Evolutionary conservation across 2,113 vertebrate genomes (phyloP).

Genomic region (Tiliqua scincoides): DNA sequence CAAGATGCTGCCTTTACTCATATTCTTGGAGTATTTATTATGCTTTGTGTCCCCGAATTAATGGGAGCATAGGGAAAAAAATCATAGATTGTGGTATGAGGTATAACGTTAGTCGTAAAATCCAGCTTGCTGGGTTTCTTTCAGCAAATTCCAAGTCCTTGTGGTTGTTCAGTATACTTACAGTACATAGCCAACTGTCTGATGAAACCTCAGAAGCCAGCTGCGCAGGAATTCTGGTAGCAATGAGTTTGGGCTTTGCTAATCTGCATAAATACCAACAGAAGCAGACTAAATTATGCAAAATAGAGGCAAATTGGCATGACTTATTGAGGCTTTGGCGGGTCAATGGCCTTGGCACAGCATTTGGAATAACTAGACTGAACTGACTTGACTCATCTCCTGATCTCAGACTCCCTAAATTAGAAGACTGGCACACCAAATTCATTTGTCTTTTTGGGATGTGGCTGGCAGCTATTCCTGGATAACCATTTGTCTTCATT

Average conservation of each 20-base stretch:
- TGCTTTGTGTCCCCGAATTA: no score
- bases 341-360: neutral
- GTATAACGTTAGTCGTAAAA: neutral
- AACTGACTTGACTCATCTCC: neutral
- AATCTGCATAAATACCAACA: neutral
- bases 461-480: neutral
- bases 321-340: neutral
- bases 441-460: neutral
- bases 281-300: neutral
- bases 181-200: neutral
- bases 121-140: neutral
- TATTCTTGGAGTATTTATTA: no score
- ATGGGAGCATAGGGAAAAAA: no score
- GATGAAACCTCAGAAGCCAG: neutral
- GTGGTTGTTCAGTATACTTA: neutral
- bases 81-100: neutral
- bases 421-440: neutral
- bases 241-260: neutral
- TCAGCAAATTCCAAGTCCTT: neutral
- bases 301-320: neutral
- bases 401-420: neutral
- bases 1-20: no score
- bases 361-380: neutral
- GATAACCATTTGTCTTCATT: neutral
- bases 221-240: neutral